Conservation (phyloP, 2,888 invertebrate genomes). For the Syrista parreyssii region DNA sequence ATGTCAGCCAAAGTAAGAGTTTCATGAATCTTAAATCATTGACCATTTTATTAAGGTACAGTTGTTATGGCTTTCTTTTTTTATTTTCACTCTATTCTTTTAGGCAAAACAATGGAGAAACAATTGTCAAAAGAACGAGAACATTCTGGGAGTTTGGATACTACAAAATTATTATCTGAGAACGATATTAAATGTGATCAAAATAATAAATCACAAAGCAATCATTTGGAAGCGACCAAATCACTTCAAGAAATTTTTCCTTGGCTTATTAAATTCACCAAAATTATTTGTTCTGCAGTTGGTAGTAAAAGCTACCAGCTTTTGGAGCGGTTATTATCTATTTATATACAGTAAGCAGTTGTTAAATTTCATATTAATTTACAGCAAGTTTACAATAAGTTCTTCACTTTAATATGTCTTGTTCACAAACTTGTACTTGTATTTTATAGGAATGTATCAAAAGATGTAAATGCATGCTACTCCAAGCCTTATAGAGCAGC, state of each 20-base stretch:
- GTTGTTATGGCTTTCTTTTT: neutral
- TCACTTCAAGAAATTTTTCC: conserved; percentile 34
- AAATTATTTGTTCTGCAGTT: conserved; percentile 38
- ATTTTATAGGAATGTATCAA: conserved; percentile 53
- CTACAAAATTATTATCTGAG: neutral
- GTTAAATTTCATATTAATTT: neutral
- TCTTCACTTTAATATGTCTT: neutral
- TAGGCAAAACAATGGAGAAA: neutral
- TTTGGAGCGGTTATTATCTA: conserved; percentile 40
- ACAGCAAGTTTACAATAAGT: neutral
- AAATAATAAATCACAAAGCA: neutral
- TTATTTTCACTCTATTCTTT: neutral
- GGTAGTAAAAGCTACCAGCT: conserved; percentile 42
- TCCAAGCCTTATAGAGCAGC: conserved; percentile 46
- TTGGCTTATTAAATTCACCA: conserved; percentile 48
- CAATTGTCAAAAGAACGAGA: neutral
- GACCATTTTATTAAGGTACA: neutral
- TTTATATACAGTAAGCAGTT: conserved; percentile 47
- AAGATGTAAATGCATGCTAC: conserved; percentile 45
- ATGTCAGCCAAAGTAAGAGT: neutral
- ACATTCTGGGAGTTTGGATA: neutral
- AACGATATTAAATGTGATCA: neutral
- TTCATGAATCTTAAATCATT: neutral
- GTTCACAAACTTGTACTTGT: neutral
- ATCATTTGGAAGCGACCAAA: conserved; percentile 11